These are phyloP conservation scores for Bolinopsis microptera DNA, from an alignment of 37 sponge, comb jelly and placozoan species.

Conservation along the genomic window DNA sequence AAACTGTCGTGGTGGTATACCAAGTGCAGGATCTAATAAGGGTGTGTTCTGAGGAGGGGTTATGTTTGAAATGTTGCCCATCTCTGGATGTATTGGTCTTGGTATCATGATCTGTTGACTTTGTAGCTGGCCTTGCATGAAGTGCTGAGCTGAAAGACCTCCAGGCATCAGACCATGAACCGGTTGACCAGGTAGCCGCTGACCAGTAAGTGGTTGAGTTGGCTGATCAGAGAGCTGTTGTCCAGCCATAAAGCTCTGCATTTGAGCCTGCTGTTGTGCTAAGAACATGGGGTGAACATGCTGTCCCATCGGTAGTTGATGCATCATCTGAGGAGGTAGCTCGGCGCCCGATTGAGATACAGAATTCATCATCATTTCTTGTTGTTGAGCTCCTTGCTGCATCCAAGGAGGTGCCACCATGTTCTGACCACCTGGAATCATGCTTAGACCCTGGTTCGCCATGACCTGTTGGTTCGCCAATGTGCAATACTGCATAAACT, in stretches of 20 bases:
- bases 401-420: neutral
- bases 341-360: neutral
- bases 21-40: neutral
- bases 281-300: neutral
- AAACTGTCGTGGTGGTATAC: neutral
- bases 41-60: neutral
- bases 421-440: neutral
- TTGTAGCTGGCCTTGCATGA: neutral
- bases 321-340: neutral
- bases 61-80: neutral
- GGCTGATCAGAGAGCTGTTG: neutral
- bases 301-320: neutral
- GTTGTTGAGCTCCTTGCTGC: neutral
- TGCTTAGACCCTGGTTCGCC: neutral
- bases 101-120: conserved; percentile 16
- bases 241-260: neutral
- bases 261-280: neutral
- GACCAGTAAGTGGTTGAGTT: neutral
- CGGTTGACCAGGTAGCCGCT: neutral
- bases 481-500: neutral
- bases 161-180: neutral
- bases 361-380: neutral
- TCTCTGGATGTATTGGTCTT: neutral
- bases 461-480: neutral
- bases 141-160: neutral